Conservation (phyloP, 2,797 vertebrate species). For the Siniperca scherzeri region DNA sequence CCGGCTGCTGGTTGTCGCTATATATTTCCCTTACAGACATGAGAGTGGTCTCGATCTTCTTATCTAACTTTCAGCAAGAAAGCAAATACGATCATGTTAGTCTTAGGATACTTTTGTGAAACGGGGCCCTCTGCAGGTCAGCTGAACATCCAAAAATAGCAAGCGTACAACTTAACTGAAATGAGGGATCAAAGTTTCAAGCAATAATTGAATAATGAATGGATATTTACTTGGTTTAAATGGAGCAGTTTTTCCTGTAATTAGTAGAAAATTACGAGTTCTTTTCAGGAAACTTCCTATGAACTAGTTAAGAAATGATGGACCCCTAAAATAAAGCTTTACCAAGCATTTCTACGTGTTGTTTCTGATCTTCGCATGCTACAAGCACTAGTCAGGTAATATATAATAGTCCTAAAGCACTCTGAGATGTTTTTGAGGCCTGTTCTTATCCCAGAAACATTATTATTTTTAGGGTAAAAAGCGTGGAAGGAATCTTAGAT, state of each 20-base stretch:
- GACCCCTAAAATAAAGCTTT: neutral
- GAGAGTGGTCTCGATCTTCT: too few relatives aligned
- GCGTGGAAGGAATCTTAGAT: neutral
- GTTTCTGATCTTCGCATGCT: constrained; percentile 25
- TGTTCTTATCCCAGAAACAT: neutral
- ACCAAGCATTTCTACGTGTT: neutral
- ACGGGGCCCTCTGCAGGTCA: neutral
- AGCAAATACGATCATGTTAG: too few relatives aligned
- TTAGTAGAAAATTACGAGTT: neutral
- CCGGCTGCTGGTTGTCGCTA: neutral
- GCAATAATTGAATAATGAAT: neutral
- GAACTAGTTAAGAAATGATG: neutral
- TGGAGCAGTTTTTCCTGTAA: neutral
- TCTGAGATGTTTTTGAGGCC: constrained; percentile 17
- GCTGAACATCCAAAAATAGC: neutral
- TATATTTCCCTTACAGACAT: neutral
- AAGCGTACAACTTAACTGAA: neutral
- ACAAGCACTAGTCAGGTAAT: neutral
- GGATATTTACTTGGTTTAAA: neutral
- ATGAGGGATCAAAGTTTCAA: neutral
- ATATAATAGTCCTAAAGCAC: constrained; percentile 25
- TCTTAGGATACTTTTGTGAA: neutral
- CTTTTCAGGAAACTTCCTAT: neutral
- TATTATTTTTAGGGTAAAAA: neutral
- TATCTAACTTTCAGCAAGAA: too few relatives aligned